A percentile compares a stretch with the other conserved stretches of the same genome.
Evolutionary conservation across 2,888 invertebrate genomes (phyloP).

Genomic region (Acronicta psi): DNA sequence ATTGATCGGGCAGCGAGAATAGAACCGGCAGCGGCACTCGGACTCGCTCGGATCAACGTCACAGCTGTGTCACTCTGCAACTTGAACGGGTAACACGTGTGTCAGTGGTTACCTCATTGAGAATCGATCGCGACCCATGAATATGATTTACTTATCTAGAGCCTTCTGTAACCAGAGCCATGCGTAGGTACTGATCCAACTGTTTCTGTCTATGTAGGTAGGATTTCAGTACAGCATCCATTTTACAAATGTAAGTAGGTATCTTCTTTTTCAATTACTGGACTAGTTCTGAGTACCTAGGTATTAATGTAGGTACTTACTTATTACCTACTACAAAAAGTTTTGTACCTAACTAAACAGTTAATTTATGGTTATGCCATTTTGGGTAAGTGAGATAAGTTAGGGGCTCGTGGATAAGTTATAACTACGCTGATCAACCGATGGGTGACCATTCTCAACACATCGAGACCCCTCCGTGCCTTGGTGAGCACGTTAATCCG

Average conservation of each 20-base stretch:
- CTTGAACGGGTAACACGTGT: constrained; percentile 51
- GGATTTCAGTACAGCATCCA: neutral
- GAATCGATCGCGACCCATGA: constrained; percentile 27
- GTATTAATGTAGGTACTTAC: no score
- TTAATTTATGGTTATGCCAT: no score
- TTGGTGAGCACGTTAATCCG: no score
- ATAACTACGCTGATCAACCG: no score
- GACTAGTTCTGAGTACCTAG: neutral
- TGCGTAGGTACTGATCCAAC: no score
- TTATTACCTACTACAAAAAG: no score
- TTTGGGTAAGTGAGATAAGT: no score
- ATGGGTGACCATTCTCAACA: no score
- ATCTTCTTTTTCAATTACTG: no score
- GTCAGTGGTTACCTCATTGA: constrained; percentile 21
- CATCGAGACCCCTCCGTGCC: no score
- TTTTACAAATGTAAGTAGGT: neutral
- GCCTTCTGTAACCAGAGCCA: neutral
- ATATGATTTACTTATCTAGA: neutral
- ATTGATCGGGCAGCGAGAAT: constrained; percentile 81
- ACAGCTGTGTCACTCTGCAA: constrained; percentile 61
- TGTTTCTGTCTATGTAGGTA: neutral
- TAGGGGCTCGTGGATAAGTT: no score
- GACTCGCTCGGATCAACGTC: constrained; percentile 67
- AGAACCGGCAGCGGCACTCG: constrained; percentile 62
- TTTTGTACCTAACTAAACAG: neutral